A percentile compares a stretch with the other conserved stretches of the same genome.
Evolutionary conservation across 2,113 vertebrate genomes (phyloP).

Genomic region (Henicopernis longicauda): DNA sequence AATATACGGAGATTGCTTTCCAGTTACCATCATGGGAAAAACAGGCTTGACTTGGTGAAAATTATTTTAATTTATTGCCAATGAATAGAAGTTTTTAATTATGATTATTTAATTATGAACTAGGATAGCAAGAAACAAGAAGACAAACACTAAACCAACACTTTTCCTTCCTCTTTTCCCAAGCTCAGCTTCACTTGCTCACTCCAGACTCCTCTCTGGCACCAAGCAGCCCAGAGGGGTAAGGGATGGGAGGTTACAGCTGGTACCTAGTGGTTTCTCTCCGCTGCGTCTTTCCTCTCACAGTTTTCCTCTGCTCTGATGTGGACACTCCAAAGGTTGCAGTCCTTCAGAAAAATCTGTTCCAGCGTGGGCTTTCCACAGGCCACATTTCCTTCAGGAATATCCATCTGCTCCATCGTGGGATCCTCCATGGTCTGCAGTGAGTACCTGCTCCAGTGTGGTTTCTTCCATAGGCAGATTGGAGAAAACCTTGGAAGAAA

Average conservation of each 20-base stretch:
- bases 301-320: not conserved
- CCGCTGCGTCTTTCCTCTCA: not conserved
- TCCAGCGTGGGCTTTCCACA: not conserved
- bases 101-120: not conserved
- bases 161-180: not conserved
- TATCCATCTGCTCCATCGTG: not conserved
- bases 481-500: not conserved
- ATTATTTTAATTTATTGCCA: not conserved
- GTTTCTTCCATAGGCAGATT: not conserved
- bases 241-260: not conserved
- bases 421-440: not conserved
- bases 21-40: accelerated
- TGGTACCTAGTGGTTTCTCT: not conserved
- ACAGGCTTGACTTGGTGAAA: not conserved
- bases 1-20: not conserved
- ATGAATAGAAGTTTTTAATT: not conserved
- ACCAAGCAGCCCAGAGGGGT: accelerated
- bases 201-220: not conserved
- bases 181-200: not conserved
- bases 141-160: not conserved
- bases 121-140: not conserved
- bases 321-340: not conserved
- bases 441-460: not conserved
- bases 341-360: not conserved
- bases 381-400: not conserved